Base-by-base conservation (phyloP, 1,140 invertebrate genomes). In the Eumeta japonica region DNA sequence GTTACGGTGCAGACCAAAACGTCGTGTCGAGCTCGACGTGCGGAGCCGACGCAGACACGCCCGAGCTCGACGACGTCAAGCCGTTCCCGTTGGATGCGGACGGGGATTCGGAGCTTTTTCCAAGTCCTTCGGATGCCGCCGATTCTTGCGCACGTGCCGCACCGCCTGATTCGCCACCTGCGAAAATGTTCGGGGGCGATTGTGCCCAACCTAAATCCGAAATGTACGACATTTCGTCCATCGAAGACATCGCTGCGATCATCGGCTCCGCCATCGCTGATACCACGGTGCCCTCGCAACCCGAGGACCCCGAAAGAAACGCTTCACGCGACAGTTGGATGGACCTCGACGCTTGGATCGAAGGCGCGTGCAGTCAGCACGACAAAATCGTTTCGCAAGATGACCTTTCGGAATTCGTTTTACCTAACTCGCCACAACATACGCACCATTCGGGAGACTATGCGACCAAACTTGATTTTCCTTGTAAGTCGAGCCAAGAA, bases 241-340 rank as follows among this genome's bases (percentile, higher is more conserved):
- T 83, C 34, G 89, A 92, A 41, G 90, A 91, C 49, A 89, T 93
- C 41, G 89, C 89, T 0, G 88, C 89, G 11, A 88, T 93, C 13
- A 92, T 93, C 35, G 88, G 89, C 0, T 90, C 86, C 1, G 89
- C 89, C n/a, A 92, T 93, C 45, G 89, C 89, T 0, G 90, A 92
- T 51, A 90, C 88, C 1, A 90, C 89, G 0, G 86, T 88, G 2
- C 82, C 84, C 9, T 83, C 80, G 3, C 81, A 85, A 58, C 79
- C 81, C 27, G 79, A 82, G 39, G 83, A 83, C 38, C 82, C 82
- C 1, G 78, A 81, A 19, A 75, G 80, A 10, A 83, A 83, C 28
- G 83, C 81, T 20, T 86, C 84, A 0, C 70, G 83, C 42, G 86
- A 87, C 47, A 84, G 82, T 43, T 90, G 87, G 88, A 87, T 88